Evolutionary conservation across 2,113 vertebrate species (phyloP).

Genomic region (Leptosomus discolor): DNA sequence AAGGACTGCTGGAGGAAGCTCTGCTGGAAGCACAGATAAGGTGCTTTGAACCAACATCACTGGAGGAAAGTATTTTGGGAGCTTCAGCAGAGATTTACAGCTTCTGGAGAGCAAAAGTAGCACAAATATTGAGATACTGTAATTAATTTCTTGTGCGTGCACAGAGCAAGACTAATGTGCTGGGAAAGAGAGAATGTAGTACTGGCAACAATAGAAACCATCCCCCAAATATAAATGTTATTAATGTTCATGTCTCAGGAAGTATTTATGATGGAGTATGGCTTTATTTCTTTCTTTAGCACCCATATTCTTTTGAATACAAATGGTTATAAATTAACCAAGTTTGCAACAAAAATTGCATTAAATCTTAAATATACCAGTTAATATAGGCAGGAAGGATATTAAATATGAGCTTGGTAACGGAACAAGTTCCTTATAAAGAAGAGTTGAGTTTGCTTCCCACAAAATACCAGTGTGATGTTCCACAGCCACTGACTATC

Average conservation of each 20-base stretch:
- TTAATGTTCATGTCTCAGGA: neutral
- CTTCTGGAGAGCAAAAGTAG: neutral
- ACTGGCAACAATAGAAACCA: accelerated
- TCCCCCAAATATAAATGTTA: neutral
- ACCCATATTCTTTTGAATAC: neutral
- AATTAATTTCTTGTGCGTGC: neutral
- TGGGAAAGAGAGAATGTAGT: neutral
- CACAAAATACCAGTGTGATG: neutral
- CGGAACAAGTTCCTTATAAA: neutral
- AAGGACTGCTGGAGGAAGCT: neutral
- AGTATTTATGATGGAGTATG: neutral
- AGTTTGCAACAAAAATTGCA: neutral
- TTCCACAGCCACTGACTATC: slow-evolving; percentile 15
- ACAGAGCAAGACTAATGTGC: neutral
- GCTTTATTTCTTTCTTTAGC: neutral
- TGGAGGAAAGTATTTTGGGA: neutral
- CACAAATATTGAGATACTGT: neutral
- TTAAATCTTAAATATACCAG: neutral
- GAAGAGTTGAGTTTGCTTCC: neutral
- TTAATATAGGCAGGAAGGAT: neutral
- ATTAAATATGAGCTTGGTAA: neutral
- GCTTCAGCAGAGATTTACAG: neutral
- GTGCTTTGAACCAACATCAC: neutral
- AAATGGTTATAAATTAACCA: neutral
- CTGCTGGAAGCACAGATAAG: neutral